phyloP scores from a whole-genome alignment of 2,888 invertebrate genomes.

The Cantharis lateralis region DNA sequence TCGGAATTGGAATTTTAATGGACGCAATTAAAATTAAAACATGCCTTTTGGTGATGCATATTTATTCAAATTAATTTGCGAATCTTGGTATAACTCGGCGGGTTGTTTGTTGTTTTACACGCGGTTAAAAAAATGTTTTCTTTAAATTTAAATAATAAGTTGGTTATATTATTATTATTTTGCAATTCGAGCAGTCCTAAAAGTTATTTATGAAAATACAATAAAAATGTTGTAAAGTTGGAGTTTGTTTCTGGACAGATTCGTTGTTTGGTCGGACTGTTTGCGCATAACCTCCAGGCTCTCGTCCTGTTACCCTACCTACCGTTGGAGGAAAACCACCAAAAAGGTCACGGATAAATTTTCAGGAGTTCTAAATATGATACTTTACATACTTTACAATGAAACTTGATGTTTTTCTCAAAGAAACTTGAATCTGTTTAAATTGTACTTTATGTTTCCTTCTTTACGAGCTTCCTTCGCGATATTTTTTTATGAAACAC shows the following conservation, averaged over 20 bases:
- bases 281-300: neutral
- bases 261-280: neutral
- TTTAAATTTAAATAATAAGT: neutral
- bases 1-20: neutral
- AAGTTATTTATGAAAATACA: neutral
- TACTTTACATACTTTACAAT: neutral
- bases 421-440: neutral
- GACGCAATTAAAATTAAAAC: neutral
- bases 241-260: neutral
- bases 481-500: neutral
- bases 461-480: neutral
- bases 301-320: neutral
- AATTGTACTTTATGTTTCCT: neutral
- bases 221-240: neutral
- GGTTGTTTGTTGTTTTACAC: neutral
- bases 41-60: neutral
- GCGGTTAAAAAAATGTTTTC: neutral
- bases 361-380: neutral
- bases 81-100: neutral
- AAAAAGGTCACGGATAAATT: neutral
- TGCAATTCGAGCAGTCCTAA: neutral
- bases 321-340: neutral
- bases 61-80: neutral
- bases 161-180: neutral
- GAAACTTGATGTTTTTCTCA: neutral